Percentiles rank a stretch among this genome's conserved stretches.
These are phyloP conservation scores for Sitta europaea DNA, from an alignment of 2,113 vertebrate genomes.

Conservation along the genomic window DNA sequence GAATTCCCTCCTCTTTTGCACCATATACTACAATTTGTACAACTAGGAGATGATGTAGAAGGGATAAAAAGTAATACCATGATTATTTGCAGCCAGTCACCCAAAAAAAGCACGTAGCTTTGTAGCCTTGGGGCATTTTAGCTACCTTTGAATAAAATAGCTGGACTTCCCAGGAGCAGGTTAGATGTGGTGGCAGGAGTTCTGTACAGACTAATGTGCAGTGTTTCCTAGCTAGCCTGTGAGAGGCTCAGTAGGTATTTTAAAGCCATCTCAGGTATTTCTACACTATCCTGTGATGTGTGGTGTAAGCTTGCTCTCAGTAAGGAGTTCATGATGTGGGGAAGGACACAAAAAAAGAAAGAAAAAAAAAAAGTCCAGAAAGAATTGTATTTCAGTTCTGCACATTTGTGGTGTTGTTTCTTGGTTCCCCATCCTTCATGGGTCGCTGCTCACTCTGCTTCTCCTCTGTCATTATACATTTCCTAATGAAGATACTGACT, in stretches of 20 bases:
- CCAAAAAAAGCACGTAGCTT: background rate
- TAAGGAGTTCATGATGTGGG: background rate
- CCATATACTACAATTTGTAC: background rate
- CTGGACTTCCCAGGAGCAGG: background rate
- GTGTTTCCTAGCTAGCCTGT: background rate
- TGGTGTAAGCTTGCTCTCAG: rapidly evolving
- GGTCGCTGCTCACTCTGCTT: background rate
- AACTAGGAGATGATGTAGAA: background rate
- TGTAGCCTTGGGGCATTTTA: background rate
- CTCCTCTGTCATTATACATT: background rate
- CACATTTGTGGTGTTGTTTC: background rate
- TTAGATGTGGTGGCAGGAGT: background rate
- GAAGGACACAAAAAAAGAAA: background rate
- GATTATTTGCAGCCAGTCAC: background rate
- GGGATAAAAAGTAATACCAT: background rate
- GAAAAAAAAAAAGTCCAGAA: background rate
- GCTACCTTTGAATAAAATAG: background rate
- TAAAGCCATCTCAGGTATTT: background rate
- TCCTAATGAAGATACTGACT: background rate
- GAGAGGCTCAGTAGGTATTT: background rate
- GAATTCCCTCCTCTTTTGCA: background rate
- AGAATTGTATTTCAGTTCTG: background rate
- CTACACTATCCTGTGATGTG: background rate
- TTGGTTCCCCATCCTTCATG: background rate
- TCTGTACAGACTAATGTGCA: background rate